Conservation (phyloP, 2,113 vertebrate species). For the Dipodomys stephensi region DNA sequence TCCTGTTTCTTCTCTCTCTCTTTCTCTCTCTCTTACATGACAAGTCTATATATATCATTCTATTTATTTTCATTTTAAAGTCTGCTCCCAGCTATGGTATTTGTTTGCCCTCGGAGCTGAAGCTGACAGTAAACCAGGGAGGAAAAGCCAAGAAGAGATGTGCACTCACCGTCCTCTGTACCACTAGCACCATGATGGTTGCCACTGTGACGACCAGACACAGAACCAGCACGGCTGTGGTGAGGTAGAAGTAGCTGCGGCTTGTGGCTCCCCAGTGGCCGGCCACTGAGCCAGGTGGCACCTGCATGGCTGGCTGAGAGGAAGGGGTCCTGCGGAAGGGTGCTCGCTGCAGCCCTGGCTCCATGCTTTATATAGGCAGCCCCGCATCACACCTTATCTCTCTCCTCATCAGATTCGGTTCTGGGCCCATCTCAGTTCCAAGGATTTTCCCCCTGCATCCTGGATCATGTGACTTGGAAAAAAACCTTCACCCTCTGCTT, state of each 20-base stretch:
- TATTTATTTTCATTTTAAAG: neutral
- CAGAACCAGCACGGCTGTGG: slow-evolving; percentile 70
- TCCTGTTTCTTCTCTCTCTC: slow-evolving; percentile 36
- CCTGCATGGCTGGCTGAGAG: slow-evolving; percentile 82
- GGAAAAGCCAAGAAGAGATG: neutral
- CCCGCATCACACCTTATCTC: slow-evolving; percentile 81
- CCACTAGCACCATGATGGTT: slow-evolving; percentile 85
- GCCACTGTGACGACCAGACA: slow-evolving; percentile 82
- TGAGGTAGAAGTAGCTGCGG: slow-evolving; percentile 78
- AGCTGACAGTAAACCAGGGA: neutral
- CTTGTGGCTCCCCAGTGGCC: slow-evolving; percentile 68
- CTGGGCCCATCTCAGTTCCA: slow-evolving; percentile 86
- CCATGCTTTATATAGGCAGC: slow-evolving; percentile 87
- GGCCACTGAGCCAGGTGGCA: slow-evolving; percentile 60
- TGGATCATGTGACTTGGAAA: slow-evolving; percentile 90
- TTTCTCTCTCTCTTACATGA: neutral
- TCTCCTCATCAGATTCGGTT: slow-evolving; percentile 77
- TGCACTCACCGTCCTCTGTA: slow-evolving; percentile 84
- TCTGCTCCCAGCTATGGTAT: neutral
- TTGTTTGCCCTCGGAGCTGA: neutral
- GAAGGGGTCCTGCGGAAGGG: slow-evolving; percentile 74
- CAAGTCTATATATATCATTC: too few species aligned
- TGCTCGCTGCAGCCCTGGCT: slow-evolving; percentile 74
- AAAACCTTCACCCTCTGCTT: slow-evolving; percentile 85
- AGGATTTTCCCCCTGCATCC: slow-evolving; percentile 90